These are phyloP conservation scores for Callithrix jacchus DNA, from an alignment of 2,113 vertebrate genomes.

Conservation along the genomic window DNA sequence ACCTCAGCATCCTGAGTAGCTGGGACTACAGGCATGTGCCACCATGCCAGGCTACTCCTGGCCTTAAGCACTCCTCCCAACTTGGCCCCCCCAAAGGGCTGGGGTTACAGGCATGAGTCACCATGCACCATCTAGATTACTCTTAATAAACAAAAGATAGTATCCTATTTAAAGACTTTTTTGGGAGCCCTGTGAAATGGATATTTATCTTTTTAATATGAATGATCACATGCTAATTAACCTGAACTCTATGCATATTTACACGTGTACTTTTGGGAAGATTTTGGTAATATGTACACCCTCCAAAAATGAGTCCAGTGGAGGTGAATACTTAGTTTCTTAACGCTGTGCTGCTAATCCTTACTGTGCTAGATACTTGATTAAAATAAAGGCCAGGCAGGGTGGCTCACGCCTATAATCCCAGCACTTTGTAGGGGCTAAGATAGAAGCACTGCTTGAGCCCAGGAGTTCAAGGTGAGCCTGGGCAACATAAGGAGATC, in stretches of 20 bases:
- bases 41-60: no score
- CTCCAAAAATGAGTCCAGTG: not conserved
- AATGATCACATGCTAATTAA: not conserved
- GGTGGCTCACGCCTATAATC: no score
- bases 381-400: not conserved
- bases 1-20: no score
- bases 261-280: not conserved
- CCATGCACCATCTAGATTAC: not conserved
- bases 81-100: no score
- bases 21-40: no score
- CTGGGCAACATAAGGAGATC: no score
- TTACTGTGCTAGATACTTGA: slow-evolving; percentile 15
- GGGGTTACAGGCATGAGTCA: no score
- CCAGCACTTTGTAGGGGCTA: no score
- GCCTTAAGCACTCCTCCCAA: no score
- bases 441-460: no score
- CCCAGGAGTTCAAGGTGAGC: no score
- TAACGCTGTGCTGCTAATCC: not conserved
- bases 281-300: not conserved
- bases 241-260: not conserved
- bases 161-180: slow-evolving; percentile 29
- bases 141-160: not conserved
- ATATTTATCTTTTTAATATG: slow-evolving; percentile 18
- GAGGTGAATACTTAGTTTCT: not conserved
- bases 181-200: not conserved